These are phyloP conservation scores for Escarpia spicata DNA, from an alignment of 2,888 invertebrate species.

Conservation along the genomic window DNA sequence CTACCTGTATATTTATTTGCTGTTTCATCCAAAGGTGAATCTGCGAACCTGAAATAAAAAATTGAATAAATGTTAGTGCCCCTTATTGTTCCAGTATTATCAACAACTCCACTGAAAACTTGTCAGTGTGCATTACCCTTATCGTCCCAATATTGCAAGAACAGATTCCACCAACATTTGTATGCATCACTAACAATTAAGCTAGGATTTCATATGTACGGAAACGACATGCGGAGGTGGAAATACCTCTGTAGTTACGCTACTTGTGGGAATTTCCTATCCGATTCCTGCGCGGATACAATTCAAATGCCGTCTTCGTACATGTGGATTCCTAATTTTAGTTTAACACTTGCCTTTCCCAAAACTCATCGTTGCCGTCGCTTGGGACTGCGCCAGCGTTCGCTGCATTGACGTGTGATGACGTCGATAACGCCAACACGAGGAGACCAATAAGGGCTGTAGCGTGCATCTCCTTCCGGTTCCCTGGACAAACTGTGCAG, in stretches of 20 bases:
- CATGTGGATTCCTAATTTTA: no score
- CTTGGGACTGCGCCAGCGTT: not conserved
- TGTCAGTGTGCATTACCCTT: not conserved
- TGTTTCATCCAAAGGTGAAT: not conserved
- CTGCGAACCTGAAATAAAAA: not conserved
- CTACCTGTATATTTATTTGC: not conserved
- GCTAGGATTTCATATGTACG: no score
- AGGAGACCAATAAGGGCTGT: not conserved
- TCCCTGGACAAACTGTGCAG: not conserved
- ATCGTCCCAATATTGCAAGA: not conserved
- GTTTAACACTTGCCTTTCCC: not conserved
- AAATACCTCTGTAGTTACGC: no score
- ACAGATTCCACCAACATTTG: no score
- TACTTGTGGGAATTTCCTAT: no score
- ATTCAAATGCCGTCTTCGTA: no score
- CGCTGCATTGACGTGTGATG: not conserved
- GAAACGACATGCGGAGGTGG: no score
- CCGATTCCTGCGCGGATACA: no score
- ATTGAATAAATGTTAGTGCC: not conserved
- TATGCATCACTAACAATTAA: no score
- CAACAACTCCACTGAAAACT: not conserved
- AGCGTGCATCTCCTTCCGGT: not conserved
- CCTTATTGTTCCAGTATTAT: not conserved
- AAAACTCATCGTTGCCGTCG: constrained; percentile 5
- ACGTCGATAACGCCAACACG: not conserved